phyloP scores from a whole-genome alignment of 2,888 invertebrate species.

The Agelastica alni region DNA sequence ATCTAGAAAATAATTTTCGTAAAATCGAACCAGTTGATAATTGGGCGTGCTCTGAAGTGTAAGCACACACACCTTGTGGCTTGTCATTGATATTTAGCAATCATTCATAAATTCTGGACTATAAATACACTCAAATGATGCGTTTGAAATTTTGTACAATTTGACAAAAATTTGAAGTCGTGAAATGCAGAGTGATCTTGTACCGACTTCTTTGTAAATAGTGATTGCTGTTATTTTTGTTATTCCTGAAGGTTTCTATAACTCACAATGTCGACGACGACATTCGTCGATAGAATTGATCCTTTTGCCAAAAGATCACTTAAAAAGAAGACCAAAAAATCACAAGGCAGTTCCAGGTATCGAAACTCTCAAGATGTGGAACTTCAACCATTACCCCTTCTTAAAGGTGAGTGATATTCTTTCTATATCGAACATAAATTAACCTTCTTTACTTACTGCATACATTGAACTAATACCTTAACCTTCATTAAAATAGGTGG shows the following conservation, averaged over 20 bases:
- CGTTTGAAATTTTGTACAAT: constrained; percentile 48
- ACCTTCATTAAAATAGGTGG: too few relatives aligned
- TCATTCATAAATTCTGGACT: constrained; percentile 50
- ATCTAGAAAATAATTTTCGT: constrained; percentile 24
- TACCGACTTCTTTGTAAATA: constrained; percentile 45
- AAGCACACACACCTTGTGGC: constrained; percentile 50
- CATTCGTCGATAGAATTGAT: constrained; percentile 99
- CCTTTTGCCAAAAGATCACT: constrained; percentile 98
- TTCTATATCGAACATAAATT: constrained; percentile 1
- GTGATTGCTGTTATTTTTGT: constrained; percentile 38
- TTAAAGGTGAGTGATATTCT: constrained; percentile 80
- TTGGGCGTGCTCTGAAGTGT: constrained; percentile 55
- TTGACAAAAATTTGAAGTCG: constrained; percentile 48
- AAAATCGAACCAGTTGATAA: constrained; percentile 38
- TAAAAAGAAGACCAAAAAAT: constrained; percentile 98
- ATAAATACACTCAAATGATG: constrained; percentile 45
- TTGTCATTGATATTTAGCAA: constrained; percentile 53
- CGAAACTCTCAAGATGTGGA: constrained; percentile 98
- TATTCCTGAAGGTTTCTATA: constrained; percentile 45
- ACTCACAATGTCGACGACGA: constrained; percentile 75
- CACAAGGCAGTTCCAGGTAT: constrained; percentile 98
- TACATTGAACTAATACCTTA: too few relatives aligned
- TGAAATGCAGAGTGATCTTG: constrained; percentile 51
- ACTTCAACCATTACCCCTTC: constrained; percentile 90
- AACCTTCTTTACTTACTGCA: too few relatives aligned